Evolutionary conservation across 2,888 invertebrate genomes (phyloP), one percentile per base, ranked within the genome.

Genomic region (Drosophila testacea): DNA sequence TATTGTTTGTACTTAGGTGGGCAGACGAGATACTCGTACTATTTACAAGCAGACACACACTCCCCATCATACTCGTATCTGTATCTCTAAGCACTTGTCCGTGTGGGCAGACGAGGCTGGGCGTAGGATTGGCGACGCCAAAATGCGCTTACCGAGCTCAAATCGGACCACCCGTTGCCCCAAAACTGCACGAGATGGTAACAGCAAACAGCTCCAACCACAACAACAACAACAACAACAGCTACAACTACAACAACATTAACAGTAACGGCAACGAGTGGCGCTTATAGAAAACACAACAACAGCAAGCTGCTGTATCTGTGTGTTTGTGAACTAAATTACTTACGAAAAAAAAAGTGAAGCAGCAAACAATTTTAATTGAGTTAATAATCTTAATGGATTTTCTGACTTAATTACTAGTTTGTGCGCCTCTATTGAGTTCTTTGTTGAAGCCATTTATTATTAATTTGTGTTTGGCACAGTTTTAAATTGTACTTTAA

Each of bases 331-430:
- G 68, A 79, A 64, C 82, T 72, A 67, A 85, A 82, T 85, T 84
- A 64, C 72, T 64, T 63, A 72, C 61, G 41, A 42, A 57, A 66
- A 59, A 59, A 63, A 66, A 74, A 69, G 66, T 69, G 68, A 85
- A 79, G 85, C 77, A 77, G 85, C 80, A 69, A 69, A 63, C 70
- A 51, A 70, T 82, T 79, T 82, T 85, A 85, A 82, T 82, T 82
- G 80, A 82, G 80, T 85, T 82, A 82, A 82, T 85, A 82, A 82
- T 82, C 81, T 82, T 85, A 82, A 82, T 82, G 85, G 81, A 77
- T 77, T 85, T 85, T 77, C 57, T 51, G 69, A 70, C 83, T 72
- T 82, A 85, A 82, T 82, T 82, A 82, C 62, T 48, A 76, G 81
- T 61, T 69, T 69, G 42, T 36, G 55, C 65, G 46, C 64, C 50